phyloP scores from a whole-genome alignment of 2,113 vertebrate species.

The Platysternon megacephalum region DNA sequence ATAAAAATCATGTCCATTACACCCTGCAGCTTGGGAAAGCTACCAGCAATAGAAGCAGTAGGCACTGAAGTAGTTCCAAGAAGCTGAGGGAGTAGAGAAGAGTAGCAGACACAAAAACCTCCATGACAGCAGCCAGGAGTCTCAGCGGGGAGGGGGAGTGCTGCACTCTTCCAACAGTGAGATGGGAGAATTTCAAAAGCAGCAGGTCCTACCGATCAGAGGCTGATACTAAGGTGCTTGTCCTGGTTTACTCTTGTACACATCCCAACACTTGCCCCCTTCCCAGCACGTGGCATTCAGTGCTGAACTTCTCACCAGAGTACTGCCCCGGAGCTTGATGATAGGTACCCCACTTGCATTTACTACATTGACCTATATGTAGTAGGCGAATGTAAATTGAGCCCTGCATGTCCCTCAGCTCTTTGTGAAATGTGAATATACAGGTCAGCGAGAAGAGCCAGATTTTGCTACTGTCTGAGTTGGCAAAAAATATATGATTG shows the following conservation, averaged over 20 bases:
- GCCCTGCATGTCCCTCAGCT: background rate
- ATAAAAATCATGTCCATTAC: background rate
- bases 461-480: background rate
- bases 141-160: background rate
- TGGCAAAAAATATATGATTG: fast-evolving
- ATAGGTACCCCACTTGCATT: background rate
- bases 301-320: fast-evolving
- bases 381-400: conserved; percentile 1
- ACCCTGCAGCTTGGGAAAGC: background rate
- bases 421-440: background rate
- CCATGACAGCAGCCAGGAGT: background rate
- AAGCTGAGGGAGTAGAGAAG: background rate
- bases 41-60: background rate
- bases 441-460: background rate
- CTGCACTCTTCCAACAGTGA: background rate
- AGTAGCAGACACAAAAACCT: background rate
- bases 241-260: background rate
- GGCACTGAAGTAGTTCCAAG: background rate
- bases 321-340: fast-evolving
- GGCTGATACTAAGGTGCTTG: fast-evolving
- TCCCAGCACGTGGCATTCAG: conserved; percentile 9
- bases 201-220: background rate
- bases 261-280: background rate
- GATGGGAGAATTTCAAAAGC: background rate
- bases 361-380: conserved; percentile 44